phyloP scores from a whole-genome alignment of 2,888 invertebrate genomes.

The Globia sparganii region DNA sequence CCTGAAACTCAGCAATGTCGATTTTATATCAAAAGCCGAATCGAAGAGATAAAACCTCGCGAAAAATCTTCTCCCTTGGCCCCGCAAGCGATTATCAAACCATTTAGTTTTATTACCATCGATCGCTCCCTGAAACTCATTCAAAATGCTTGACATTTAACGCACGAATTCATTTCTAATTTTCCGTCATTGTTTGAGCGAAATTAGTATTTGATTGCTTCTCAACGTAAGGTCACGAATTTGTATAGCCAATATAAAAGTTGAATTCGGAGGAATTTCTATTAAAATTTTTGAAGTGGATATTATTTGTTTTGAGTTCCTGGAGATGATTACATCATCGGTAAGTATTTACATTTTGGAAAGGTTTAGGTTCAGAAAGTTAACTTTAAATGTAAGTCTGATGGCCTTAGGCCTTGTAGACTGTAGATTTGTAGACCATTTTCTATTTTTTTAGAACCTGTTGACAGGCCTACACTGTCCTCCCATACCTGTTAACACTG shows the following conservation, averaged over 20 bases:
- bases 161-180: conserved; percentile 86
- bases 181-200: conserved; percentile 83
- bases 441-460: background rate
- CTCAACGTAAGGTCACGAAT: conserved; percentile 57
- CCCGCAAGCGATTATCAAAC: conserved; percentile 71
- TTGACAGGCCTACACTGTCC: background rate
- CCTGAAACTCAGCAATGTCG: conserved; percentile 67
- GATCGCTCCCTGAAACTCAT: conserved; percentile 68
- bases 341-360: conserved; percentile 15
- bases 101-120: conserved; percentile 73
- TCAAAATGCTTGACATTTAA: conserved; percentile 77
- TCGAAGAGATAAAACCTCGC: conserved; percentile 65
- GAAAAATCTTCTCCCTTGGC: conserved; percentile 61
- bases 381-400: background rate
- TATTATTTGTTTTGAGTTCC: conserved; percentile 44
- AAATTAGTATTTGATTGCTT: conserved; percentile 85
- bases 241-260: conserved; percentile 57
- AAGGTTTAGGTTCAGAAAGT: background rate
- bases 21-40: conserved; percentile 69
- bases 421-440: background rate
- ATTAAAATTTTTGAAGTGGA: conserved; percentile 49
- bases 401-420: background rate
- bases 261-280: conserved; percentile 42
- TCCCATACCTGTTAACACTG: background rate
- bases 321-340: conserved; percentile 10